Percentiles rank a stretch among this genome's conserved stretches.
Evolutionary conservation across 2,888 invertebrate species (phyloP).

Genomic region (Iphiclides podalirius): DNA sequence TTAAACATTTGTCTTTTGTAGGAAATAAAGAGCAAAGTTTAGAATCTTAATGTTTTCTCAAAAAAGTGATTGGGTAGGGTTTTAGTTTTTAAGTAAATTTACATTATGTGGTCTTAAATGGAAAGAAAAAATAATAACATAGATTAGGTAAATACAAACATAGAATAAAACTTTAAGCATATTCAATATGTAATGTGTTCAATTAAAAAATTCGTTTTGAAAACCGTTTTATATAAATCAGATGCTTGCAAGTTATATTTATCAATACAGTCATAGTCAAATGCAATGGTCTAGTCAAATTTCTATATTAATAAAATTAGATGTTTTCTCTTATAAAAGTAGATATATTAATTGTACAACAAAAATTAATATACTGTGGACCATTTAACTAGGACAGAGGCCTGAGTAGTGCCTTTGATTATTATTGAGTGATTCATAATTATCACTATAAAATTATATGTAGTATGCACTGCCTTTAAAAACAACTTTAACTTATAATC

Average conservation of each 20-base stretch:
- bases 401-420: constrained; percentile 74
- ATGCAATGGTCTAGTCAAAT: constrained; percentile 11
- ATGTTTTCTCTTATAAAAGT: constrained; percentile 21
- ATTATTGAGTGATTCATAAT: constrained; percentile 38
- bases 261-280: background rate
- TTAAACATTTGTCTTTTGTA: no score
- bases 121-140: no score
- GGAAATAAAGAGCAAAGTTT: no score
- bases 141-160: no score
- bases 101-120: no score
- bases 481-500: constrained; percentile 28
- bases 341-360: constrained; percentile 21
- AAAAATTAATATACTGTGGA: constrained; percentile 49
- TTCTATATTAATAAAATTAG: background rate
- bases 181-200: background rate
- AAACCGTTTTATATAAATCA: background rate
- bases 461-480: constrained; percentile 57
- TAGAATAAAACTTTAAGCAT: background rate
- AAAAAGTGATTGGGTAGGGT: no score
- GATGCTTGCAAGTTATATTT: background rate
- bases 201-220: background rate
- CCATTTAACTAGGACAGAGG: constrained; percentile 70
- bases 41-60: no score
- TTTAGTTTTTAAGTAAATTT: no score
- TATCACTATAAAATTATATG: constrained; percentile 32